Percentiles rank a stretch among this genome's conserved stretches.
Evolutionary conservation across 2,888 invertebrate species (phyloP).

Genomic region (Notocelia uddmanniana): DNA sequence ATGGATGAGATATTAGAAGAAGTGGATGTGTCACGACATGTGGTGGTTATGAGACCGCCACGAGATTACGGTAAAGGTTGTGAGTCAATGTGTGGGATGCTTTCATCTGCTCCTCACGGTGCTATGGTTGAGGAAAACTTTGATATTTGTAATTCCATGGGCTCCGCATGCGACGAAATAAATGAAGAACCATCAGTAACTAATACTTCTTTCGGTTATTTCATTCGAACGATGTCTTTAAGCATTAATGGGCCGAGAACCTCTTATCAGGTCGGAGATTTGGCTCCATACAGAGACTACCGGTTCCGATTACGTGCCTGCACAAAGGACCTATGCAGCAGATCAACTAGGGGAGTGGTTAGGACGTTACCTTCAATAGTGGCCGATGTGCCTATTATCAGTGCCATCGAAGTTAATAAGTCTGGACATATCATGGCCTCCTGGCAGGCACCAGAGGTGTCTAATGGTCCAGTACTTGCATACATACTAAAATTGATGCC

Average conservation of each 20-base stretch:
- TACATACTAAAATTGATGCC: slow-evolving; percentile 72
- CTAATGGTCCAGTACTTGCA: slow-evolving; percentile 74
- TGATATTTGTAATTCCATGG: slow-evolving; percentile 66
- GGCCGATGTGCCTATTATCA: slow-evolving; percentile 66
- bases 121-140: slow-evolving; percentile 71
- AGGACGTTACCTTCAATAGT: slow-evolving; percentile 64
- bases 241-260: slow-evolving; percentile 60
- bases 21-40: slow-evolving; percentile 66
- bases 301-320: slow-evolving; percentile 74
- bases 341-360: slow-evolving; percentile 67
- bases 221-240: slow-evolving; percentile 63
- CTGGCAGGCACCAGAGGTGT: slow-evolving; percentile 69
- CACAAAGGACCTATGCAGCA: slow-evolving; percentile 64
- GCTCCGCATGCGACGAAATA: slow-evolving; percentile 58
- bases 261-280: slow-evolving; percentile 62
- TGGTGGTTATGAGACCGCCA: slow-evolving; percentile 71
- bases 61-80: slow-evolving; percentile 68
- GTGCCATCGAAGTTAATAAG: slow-evolving; percentile 53
- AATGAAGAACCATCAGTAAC: slow-evolving; percentile 56
- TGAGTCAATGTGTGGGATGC: slow-evolving; percentile 72
- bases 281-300: slow-evolving; percentile 77
- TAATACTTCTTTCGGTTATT: slow-evolving; percentile 62
- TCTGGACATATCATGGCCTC: slow-evolving; percentile 61
- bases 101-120: slow-evolving; percentile 65
- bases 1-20: slow-evolving; percentile 57